These are phyloP conservation scores for Anguilla rostrata DNA, from an alignment of 2,113 vertebrate genomes.

Conservation along the genomic window DNA sequence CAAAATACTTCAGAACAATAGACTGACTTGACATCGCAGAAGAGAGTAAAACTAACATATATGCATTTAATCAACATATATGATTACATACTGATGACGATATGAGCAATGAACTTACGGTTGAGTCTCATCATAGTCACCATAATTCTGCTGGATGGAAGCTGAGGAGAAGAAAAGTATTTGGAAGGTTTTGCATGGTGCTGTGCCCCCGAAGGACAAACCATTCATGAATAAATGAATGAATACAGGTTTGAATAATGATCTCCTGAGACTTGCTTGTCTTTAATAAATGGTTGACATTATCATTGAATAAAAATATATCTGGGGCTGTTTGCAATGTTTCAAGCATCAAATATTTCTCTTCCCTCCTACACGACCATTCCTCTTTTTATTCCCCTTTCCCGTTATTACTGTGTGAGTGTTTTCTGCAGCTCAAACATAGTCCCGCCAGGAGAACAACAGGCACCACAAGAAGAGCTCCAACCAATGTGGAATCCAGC, in stretches of 20 bases:
- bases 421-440: conserved; percentile 9
- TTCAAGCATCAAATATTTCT: background rate
- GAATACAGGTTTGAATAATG: too few species aligned
- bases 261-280: background rate
- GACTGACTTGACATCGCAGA: background rate
- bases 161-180: background rate
- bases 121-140: background rate
- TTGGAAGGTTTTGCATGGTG: background rate
- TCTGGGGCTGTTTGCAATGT: background rate
- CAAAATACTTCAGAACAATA: background rate
- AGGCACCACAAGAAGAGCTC: background rate
- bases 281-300: background rate
- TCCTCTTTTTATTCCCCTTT: background rate
- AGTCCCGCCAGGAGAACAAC: background rate
- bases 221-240: background rate
- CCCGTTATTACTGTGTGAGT: background rate
- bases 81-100: background rate
- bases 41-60: background rate
- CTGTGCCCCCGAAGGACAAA: background rate
- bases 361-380: background rate
- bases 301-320: background rate
- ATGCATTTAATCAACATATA: background rate
- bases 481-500: conserved; percentile 2
- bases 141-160: conserved; percentile 2
- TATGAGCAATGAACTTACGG: background rate